These are phyloP conservation scores for Melanaphis sacchari DNA, from an alignment of 1,140 invertebrate genomes.

Conservation along the genomic window DNA sequence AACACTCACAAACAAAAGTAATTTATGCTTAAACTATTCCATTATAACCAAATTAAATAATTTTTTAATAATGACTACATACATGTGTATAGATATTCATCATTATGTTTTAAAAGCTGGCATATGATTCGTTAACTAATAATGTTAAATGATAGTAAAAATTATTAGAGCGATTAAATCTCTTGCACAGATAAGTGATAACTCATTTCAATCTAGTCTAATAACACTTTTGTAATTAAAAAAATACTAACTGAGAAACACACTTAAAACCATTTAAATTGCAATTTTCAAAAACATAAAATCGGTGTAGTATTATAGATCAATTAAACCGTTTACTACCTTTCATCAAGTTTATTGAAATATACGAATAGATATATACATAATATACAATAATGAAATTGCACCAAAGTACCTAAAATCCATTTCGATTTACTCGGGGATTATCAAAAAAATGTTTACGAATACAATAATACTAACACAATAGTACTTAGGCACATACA, in stretches of 20 bases:
- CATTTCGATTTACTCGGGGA: not conserved
- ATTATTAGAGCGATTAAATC: not conserved
- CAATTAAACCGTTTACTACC: not conserved
- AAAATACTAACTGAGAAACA: not conserved
- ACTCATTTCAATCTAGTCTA: not conserved
- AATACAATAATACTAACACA: not conserved
- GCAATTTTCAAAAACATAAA: not conserved
- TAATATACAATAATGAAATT: not conserved
- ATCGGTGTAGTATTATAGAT: not conserved
- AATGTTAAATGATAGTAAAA: not conserved
- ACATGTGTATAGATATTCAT: too few relatives aligned
- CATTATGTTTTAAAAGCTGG: not conserved
- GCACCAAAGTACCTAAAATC: not conserved
- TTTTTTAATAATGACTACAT: not conserved
- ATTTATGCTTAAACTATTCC: constrained; percentile 6
- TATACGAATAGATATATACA: not conserved
- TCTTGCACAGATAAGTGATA: not conserved
- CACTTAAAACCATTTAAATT: not conserved
- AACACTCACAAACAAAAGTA: not conserved
- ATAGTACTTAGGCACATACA: not conserved
- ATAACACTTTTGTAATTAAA: constrained; percentile 3
- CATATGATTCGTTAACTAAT: not conserved
- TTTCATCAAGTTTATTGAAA: not conserved
- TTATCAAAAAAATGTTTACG: not conserved
- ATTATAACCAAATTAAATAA: not conserved